Evolutionary conservation across 2,888 invertebrate genomes (phyloP), one percentile per base, ranked within the genome.

Genomic region (Agrochola lychnidis): DNA sequence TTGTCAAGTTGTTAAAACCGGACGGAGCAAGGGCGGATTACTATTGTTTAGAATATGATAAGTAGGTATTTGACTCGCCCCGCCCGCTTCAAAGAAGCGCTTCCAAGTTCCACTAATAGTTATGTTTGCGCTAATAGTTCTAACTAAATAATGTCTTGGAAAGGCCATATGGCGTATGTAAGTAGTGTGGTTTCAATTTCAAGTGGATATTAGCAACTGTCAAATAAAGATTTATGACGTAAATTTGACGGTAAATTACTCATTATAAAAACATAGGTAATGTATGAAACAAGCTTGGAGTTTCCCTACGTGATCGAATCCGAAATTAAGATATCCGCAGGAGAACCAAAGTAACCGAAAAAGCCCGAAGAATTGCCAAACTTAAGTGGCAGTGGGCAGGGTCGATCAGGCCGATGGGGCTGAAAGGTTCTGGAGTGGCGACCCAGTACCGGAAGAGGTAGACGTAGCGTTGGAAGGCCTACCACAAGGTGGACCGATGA

Each of bases 151-250:
- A 66, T 56, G 25, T 25, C 57, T 73, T 69, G 57, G 36, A 63
- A 73, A 79, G 42, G 25, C 56, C 42, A 40, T 36, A 36, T 57
- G n/a, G 36, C 51, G 63, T 25, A 25, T n/a, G 12, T 79, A 40
- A 57, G 48, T 22, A 16, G 10, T 79, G 73, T n/a, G 73, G 63
- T 79, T 80, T 64, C 53, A 36, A 68, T 79, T 79, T 69, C 64
- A 40, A 69, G 22, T 69, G 51, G 4, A 36, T 59, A 64, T 79
- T 73, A 69, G n/a, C 64, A 30, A 53, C 45, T 64, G 40, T 40
- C 53, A 79, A 79, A 72, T 78, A 70, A 70, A 56, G 14, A 72
- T 53, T 40, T 69, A 74, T 56, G 80, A 66, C 73, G 64, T 64
- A 68, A 42, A 72, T 57, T 63, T 69, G 51, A 40, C 42, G 22